A percentile compares a stretch with the other conserved stretches of the same genome.
Evolutionary conservation across 2,888 invertebrate species (phyloP).

Genomic region (Tromatobia lineatoria): DNA sequence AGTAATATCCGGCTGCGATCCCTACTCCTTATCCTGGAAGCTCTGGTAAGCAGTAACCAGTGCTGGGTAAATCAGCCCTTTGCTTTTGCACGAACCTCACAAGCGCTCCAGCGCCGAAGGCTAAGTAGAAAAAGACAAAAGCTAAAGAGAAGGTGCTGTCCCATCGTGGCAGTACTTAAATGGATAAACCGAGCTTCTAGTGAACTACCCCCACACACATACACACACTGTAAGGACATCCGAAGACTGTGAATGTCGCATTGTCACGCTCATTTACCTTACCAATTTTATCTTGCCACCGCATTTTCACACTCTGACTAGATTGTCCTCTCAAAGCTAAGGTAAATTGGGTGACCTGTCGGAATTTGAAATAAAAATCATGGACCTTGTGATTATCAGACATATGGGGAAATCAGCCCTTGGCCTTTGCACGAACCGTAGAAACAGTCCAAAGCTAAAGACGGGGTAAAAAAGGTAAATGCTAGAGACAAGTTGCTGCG

Average conservation of each 20-base stretch:
- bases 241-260: slow-evolving; percentile 55
- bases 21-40: background rate
- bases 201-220: background rate
- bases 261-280: slow-evolving; percentile 58
- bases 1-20: slow-evolving; percentile 20
- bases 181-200: slow-evolving; percentile 48
- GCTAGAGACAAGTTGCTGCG: too few species aligned
- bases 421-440: background rate
- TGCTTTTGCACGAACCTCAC: background rate
- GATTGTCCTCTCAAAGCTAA: background rate
- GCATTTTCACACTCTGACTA: slow-evolving; percentile 24
- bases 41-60: background rate
- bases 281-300: slow-evolving; percentile 53
- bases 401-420: background rate
- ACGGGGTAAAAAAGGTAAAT: too few species aligned
- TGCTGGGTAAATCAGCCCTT: slow-evolving; percentile 14
- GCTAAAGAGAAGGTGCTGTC: slow-evolving; percentile 5
- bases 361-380: background rate
- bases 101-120: background rate
- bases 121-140: slow-evolving; percentile 16
- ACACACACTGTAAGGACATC: slow-evolving; percentile 37
- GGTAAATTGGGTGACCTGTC: background rate
- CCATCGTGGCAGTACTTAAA: slow-evolving; percentile 11
- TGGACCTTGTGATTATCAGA: too few species aligned
- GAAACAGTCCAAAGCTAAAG: too few species aligned